Conservation (phyloP, 2,797 vertebrate species). For the Enteromius treurensis region DNA sequence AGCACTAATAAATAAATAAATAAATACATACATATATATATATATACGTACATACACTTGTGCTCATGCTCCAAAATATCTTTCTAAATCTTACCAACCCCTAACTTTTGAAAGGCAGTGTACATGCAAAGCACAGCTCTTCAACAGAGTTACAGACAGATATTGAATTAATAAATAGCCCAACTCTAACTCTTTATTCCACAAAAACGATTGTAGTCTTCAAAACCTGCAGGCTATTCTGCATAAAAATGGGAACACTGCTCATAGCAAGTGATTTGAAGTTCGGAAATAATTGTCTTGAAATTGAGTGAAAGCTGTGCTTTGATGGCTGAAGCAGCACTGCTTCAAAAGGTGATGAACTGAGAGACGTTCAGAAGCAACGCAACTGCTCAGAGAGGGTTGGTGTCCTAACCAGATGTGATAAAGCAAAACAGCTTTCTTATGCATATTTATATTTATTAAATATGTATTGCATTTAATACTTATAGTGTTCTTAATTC, state of each 20-base stretch:
- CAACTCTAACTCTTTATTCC: background rate
- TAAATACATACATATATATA: too few relatives aligned
- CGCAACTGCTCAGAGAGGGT: background rate
- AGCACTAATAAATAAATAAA: too few relatives aligned
- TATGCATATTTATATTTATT: background rate
- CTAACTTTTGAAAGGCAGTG: background rate
- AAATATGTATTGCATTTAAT: background rate
- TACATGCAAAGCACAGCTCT: background rate
- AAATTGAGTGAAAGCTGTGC: slow-evolving; percentile 14
- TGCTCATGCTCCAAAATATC: background rate
- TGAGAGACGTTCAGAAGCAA: background rate
- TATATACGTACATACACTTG: background rate
- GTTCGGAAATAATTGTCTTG: slow-evolving; percentile 3
- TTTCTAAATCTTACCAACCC: background rate
- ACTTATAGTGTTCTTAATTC: background rate
- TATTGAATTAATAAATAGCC: slow-evolving; percentile 9
- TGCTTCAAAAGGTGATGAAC: slow-evolving; percentile 33
- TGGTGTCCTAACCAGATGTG: background rate
- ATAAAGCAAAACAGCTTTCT: background rate
- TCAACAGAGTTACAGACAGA: slow-evolving; percentile 2
- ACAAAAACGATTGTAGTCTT: background rate
- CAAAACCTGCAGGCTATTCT: background rate
- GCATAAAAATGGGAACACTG: slow-evolving; percentile 8
- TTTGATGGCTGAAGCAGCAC: slow-evolving; percentile 5
- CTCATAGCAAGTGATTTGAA: slow-evolving; percentile 10